Evolutionary conservation across 2,113 vertebrate genomes (phyloP), one percentile per base, ranked within the genome.

Genomic region (Porphyrio hochstetteri): DNA sequence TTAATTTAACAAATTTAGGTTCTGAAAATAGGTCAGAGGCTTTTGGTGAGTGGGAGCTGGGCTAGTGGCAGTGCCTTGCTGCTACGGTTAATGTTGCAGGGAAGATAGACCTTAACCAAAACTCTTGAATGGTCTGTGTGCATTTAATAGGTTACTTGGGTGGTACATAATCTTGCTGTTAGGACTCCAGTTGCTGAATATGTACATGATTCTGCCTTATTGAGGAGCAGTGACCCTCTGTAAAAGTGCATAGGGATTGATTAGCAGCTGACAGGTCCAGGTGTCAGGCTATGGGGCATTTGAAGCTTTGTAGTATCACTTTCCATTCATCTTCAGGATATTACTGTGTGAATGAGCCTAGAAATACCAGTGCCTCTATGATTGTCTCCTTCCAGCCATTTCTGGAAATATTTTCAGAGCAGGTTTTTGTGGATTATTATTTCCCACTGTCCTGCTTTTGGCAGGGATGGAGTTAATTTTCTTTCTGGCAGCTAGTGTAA

Each of bases 241-340:
- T 70, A 87, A 67, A 81, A 94, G 72, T 2, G 9, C 36, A 25
- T 10, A 16, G 14, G 11, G 27, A 68, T 40, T 65, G 42, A 82
- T 90, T 59, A 85, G 82, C n/a, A 89, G 44, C 31, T 94, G 80
- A 80, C 59, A 96, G 87, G 72, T 82, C n/a, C 83, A 92, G 63
- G 40, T 89, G 48, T 63, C 72, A 28, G 13, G 24, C 72, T 90
- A 27, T 64, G 52, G 60, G 31, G 14, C 31, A 64, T 78, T 68
- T 77, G 40, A 87, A 69, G 14, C 40, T 82, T 80, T 88, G 42
- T 80, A 33, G 11, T 57, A 80, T 25, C 76, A 29, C 11, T 67
- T 82, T 79, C 29, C 21, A 40, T 80, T 82, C 5, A 29, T 72
- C 17, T 84, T 55, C 69, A 60, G 50, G 33, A n/a, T 53, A 48